Conservation (phyloP, 2,888 invertebrate species). For the Branchellion lobata region DNA sequence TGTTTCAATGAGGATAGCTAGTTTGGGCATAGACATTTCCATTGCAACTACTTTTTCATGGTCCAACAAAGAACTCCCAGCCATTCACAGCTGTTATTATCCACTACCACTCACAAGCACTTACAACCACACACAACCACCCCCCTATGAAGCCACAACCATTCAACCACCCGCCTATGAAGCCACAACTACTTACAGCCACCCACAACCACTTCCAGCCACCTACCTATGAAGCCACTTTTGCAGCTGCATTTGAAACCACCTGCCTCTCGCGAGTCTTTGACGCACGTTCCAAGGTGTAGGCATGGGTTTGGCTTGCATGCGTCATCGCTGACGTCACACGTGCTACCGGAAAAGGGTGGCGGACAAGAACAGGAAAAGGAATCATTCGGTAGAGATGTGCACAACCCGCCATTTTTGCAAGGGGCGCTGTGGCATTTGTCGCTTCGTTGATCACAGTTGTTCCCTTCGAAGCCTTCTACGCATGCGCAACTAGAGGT, state of each 20-base stretch:
- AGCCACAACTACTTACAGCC: too few relatives aligned
- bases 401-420: slow-evolving; percentile 74
- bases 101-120: too few relatives aligned
- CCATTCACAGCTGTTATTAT: too few relatives aligned
- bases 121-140: too few relatives aligned
- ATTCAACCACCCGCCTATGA: too few relatives aligned
- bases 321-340: slow-evolving; percentile 74
- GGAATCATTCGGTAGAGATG: slow-evolving; percentile 14
- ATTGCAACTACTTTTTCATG: too few relatives aligned
- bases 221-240: slow-evolving; percentile 55
- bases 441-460: slow-evolving; percentile 81
- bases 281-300: slow-evolving; percentile 55
- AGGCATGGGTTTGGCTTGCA: slow-evolving; percentile 57
- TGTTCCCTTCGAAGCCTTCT: slow-evolving; percentile 52
- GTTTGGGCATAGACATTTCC: too few relatives aligned
- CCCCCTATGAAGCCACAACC: too few relatives aligned
- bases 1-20: too few relatives aligned
- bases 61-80: too few relatives aligned
- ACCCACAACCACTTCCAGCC: too few relatives aligned
- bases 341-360: slow-evolving; percentile 74
- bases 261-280: slow-evolving; percentile 49
- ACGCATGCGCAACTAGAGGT: slow-evolving; percentile 55
- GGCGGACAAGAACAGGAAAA: slow-evolving; percentile 78
- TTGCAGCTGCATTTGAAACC: slow-evolving; percentile 56
- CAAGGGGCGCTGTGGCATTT: slow-evolving; percentile 91